Percentiles rank a stretch among this genome's conserved stretches.
phyloP scores from a whole-genome alignment of 2,888 invertebrate genomes.

The Oscheius sp. region DNA sequence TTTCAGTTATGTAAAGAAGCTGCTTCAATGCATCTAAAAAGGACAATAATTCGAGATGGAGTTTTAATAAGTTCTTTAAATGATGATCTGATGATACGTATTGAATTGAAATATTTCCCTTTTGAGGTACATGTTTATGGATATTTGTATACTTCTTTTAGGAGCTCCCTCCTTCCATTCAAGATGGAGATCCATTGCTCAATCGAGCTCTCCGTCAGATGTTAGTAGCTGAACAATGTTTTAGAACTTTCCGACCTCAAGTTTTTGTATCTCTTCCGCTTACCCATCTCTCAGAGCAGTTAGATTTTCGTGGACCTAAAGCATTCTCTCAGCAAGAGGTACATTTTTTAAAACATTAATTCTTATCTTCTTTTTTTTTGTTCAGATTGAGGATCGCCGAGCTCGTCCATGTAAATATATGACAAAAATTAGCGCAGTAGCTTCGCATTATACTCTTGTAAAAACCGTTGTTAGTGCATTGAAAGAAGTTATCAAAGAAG shows the following conservation, averaged over 20 bases:
- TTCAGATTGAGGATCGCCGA: constrained; percentile 57
- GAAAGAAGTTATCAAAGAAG: constrained; percentile 36
- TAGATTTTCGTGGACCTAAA: constrained; percentile 64
- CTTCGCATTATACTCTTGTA: constrained; percentile 63
- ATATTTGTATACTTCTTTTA: neutral
- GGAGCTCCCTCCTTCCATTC: neutral
- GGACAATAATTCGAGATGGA: constrained; percentile 62
- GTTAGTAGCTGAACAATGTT: constrained; percentile 57
- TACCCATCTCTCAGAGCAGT: constrained; percentile 55
- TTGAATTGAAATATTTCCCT: constrained; percentile 63
- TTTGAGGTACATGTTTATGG: constrained; percentile 45
- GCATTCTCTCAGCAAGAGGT: constrained; percentile 43
- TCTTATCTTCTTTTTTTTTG: neutral
- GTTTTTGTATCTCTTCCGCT: constrained; percentile 61
- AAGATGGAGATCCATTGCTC: constrained; percentile 55
- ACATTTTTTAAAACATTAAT: neutral
- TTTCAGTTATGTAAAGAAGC: constrained; percentile 64
- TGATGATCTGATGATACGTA: constrained; percentile 62
- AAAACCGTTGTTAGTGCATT: constrained; percentile 51
- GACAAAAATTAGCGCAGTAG: constrained; percentile 51
- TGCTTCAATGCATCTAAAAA: constrained; percentile 43
- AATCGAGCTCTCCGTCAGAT: constrained; percentile 57
- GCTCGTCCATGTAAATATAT: constrained; percentile 46
- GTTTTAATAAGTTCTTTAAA: constrained; percentile 62
- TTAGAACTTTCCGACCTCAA: constrained; percentile 49